Base-by-base conservation (phyloP, 2,113 vertebrate species). In the Chaetura pelagica region DNA sequence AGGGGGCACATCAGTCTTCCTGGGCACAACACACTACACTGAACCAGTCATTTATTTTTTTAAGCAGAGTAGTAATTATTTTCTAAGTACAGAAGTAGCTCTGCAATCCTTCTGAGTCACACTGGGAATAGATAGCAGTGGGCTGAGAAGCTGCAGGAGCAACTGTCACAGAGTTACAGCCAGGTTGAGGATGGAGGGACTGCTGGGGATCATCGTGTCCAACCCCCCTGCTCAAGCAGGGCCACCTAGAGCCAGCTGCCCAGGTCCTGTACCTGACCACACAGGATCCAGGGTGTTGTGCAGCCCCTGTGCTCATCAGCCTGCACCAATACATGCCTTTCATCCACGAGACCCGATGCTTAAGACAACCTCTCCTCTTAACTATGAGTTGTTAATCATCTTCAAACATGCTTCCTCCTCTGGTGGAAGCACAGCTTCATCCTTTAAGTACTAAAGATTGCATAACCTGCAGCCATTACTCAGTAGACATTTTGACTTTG, bases 111-210 rank as follows among this genome's bases (percentile, higher is more conserved):
- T 15, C 48, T 7, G 16, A 30, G 30, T 17, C 34, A 6, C 10
- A 3, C 4, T 11, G 64, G 51, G 26, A 35, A 29, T 0, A 16
- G 46, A 4, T 1, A 16, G 54, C 55, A 35, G 42, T 0, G 6
- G 21, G 20, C 4, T 12, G 40, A 78, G 71, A 38, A 48, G 59
- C 34, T 67, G 40, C 55, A 55, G 54, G 0, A 61, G 52, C 59
- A 44, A 8, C 67, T 18, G 23, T 24, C 26, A 27, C 9, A 8
- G 26, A 8, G 16, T n/a, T 32, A 5, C 26, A n/a, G 40, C 11
- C 2, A 5, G 29, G 72, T 7, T 35, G 73, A 30, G 44, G 29
- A 3, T 20, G 34, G 49, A 24, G 54, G 15, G 49, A 18, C 38
- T 22, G 32, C 35, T 62, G 67, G 67, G 54, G 20, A 51, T 51